Conservation (phyloP, 2,113 vertebrate genomes). For the Lota lota region DNA sequence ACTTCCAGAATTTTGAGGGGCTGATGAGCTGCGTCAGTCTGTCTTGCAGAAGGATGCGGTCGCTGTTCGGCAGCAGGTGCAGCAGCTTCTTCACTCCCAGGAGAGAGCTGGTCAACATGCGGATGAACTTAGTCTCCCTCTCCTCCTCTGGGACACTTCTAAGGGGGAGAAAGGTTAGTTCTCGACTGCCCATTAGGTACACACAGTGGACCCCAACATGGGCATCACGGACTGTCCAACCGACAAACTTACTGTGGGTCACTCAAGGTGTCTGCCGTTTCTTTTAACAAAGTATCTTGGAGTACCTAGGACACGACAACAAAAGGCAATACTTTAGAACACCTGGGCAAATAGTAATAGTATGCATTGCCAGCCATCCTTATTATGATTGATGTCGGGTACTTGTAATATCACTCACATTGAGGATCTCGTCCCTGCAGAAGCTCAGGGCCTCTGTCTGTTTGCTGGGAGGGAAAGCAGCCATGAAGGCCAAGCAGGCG, state of each 20-base stretch:
- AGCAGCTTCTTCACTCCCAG: conserved; percentile 90
- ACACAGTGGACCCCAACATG: neutral
- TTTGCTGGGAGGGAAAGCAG: conserved; percentile 88
- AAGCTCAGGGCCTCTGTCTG: conserved; percentile 92
- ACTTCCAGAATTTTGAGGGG: conserved; percentile 95
- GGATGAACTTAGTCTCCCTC: conserved; percentile 86
- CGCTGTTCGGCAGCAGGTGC: conserved; percentile 76
- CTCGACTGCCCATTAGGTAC: too few relatives aligned
- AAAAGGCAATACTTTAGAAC: neutral
- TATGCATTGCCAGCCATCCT: neutral
- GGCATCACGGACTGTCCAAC: neutral
- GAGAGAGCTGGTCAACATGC: conserved; percentile 89
- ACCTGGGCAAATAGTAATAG: neutral
- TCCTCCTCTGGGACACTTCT: conserved; percentile 91
- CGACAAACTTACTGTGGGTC: conserved; percentile 85
- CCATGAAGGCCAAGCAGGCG: conserved; percentile 87
- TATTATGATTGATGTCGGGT: neutral
- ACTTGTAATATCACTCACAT: conserved; percentile 72
- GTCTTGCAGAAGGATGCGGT: conserved; percentile 74
- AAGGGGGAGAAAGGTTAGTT: conserved; percentile 10
- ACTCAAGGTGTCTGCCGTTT: conserved; percentile 90
- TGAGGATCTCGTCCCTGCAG: conserved; percentile 93
- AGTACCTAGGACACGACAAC: conserved; percentile 76
- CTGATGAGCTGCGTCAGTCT: conserved; percentile 77
- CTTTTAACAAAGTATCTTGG: conserved; percentile 90